Conservation (phyloP, 2,113 vertebrate species). For the Channa maculata region DNA sequence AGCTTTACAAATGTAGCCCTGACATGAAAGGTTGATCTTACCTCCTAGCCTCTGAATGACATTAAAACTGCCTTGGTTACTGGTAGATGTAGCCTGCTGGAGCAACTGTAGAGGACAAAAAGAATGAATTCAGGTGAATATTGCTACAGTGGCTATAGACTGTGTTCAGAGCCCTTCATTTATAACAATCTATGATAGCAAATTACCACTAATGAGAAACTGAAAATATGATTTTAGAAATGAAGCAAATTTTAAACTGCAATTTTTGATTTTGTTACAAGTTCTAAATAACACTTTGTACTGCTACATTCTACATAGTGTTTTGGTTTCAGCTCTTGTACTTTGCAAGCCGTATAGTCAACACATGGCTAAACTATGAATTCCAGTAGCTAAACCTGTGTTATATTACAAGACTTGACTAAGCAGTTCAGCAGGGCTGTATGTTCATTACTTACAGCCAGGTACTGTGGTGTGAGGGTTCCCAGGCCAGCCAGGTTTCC, state of each 20-base stretch:
- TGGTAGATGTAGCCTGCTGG: constrained; percentile 95
- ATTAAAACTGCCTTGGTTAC: constrained; percentile 94
- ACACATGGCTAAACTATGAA: neutral
- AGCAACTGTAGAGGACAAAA: constrained; percentile 86
- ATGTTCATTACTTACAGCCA: constrained; percentile 89
- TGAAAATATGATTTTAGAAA: no score
- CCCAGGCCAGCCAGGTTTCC: constrained; percentile 95
- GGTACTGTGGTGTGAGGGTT: constrained; percentile 93
- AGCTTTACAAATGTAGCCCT: neutral
- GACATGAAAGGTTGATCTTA: constrained; percentile 77
- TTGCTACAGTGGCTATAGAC: no score
- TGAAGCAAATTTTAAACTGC: no score
- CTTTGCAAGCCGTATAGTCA: neutral
- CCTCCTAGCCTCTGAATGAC: constrained; percentile 96
- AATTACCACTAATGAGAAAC: no score
- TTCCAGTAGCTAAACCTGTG: neutral
- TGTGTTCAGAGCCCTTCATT: no score
- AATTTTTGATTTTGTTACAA: no score
- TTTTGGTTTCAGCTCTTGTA: neutral
- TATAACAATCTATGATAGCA: no score
- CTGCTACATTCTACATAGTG: neutral
- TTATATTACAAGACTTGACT: neutral
- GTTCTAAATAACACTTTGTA: no score
- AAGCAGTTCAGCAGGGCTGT: neutral
- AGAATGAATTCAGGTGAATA: neutral